Percentiles rank a stretch among this genome's conserved stretches.
phyloP scores from a whole-genome alignment of 2,888 invertebrate genomes.

The Lottia gigantea region DNA sequence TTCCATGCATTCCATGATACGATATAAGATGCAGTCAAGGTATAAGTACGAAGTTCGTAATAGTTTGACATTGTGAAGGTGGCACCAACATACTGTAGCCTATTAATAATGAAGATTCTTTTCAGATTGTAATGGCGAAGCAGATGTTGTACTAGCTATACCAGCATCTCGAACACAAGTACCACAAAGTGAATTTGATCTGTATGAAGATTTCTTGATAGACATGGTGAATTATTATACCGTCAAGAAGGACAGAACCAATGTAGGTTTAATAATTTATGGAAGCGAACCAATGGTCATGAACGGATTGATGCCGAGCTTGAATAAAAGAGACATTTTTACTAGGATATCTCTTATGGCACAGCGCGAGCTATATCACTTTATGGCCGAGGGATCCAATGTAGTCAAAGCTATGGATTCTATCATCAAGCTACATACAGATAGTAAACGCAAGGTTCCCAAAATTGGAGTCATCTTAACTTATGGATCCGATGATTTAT shows the following conservation, averaged over 20 bases:
- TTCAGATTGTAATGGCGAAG: constrained; percentile 1
- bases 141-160: neutral
- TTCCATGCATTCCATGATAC: no score
- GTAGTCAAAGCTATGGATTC: neutral
- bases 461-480: constrained; percentile 4
- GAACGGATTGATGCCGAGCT: neutral
- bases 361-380: neutral
- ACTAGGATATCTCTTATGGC: neutral
- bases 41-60: no score
- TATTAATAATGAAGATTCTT: no score
- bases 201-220: neutral
- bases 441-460: neutral
- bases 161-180: neutral
- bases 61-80: no score
- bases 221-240: neutral
- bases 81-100: no score
- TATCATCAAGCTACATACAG: neutral
- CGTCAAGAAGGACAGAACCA: neutral
- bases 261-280: neutral
- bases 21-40: no score
- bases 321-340: neutral
- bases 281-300: neutral
- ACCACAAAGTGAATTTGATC: neutral
- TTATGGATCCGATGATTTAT: neutral
- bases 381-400: neutral